phyloP scores from a whole-genome alignment of 2,888 invertebrate species.

The Pinctada fucata region DNA sequence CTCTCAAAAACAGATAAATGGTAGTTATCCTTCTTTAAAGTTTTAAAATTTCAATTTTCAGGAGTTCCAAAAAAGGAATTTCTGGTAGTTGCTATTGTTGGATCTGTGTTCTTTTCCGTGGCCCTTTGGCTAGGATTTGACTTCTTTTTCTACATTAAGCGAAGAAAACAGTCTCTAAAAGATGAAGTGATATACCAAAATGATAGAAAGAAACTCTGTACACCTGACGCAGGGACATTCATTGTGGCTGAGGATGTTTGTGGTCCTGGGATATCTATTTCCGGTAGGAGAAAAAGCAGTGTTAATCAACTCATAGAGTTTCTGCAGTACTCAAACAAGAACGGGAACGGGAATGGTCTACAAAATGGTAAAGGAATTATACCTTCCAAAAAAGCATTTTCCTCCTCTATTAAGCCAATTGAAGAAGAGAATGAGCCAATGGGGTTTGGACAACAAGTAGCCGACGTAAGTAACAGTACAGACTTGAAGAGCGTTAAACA shows the following conservation, averaged over 20 bases:
- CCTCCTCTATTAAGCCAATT: no score
- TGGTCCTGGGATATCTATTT: neutral
- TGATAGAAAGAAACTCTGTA: neutral
- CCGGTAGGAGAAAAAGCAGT: neutral
- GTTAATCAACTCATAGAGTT: neutral
- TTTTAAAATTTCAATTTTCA: neutral
- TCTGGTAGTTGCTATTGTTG: neutral
- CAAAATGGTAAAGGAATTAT: no score
- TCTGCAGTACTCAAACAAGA: neutral
- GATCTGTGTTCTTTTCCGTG: neutral
- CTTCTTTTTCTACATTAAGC: neutral
- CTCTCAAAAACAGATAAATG: no score
- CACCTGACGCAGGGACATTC: neutral
- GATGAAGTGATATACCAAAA: neutral
- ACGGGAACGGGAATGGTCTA: no score
- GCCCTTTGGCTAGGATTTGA: neutral
- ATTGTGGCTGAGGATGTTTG: neutral
- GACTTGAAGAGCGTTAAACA: no score
- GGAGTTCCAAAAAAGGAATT: neutral
- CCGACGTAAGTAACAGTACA: no score
- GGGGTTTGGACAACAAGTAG: no score
- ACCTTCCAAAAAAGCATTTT: no score
- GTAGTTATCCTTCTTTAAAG: no score
- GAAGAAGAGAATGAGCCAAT: no score
- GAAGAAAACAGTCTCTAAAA: neutral